Evolutionary conservation across 2,888 invertebrate genomes (phyloP).

Genomic region (Hydrotaea diabolus): DNA sequence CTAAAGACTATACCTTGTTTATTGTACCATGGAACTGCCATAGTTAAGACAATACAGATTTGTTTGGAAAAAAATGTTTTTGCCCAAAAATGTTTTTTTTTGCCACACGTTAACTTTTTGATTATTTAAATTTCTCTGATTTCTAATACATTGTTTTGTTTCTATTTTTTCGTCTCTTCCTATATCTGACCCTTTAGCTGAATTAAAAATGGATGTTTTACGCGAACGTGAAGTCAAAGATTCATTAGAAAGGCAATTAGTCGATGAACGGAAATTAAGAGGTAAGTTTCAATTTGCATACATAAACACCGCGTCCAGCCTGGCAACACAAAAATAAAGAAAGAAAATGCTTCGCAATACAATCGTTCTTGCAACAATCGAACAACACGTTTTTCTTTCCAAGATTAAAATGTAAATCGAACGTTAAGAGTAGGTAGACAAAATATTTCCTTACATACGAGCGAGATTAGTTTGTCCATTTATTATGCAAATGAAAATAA

Average conservation of each 20-base stretch:
- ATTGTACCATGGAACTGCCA: too few species aligned
- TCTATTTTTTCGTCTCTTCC: conserved; percentile 33
- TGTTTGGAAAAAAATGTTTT: too few species aligned
- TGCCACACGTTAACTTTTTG: too few species aligned
- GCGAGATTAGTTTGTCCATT: neutral
- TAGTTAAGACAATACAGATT: too few species aligned
- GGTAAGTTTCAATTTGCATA: conserved; percentile 84
- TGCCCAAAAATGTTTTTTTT: too few species aligned
- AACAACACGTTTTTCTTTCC: neutral
- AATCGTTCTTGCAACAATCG: conserved; percentile 20
- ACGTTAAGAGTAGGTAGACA: too few species aligned
- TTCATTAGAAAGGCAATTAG: conserved; percentile 94
- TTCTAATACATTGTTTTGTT: conserved; percentile 52
- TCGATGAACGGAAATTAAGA: conserved; percentile 96
- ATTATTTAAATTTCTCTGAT: conserved; percentile 31
- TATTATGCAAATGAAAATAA: neutral
- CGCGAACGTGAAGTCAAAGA: conserved; percentile 96
- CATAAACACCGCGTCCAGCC: too few species aligned
- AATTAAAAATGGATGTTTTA: conserved; percentile 96
- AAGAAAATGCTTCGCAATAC: neutral
- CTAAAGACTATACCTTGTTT: too few species aligned
- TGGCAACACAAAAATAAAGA: neutral
- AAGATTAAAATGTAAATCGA: neutral
- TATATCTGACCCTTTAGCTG: conserved; percentile 84
- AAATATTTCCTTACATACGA: neutral